Base-by-base conservation (phyloP, 1,140 invertebrate genomes). In the Scaptomyza hsui region DNA sequence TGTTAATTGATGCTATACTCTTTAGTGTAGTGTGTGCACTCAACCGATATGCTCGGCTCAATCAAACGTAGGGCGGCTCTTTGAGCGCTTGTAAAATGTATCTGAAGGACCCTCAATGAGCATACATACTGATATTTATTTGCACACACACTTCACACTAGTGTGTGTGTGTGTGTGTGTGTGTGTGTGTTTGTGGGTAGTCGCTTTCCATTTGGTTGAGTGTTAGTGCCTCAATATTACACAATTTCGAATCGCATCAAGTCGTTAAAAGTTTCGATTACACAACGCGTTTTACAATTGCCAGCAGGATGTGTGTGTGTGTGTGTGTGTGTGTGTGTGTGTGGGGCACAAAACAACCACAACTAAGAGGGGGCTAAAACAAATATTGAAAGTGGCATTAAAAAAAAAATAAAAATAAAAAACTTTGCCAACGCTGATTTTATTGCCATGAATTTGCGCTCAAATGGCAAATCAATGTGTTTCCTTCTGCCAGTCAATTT, bases 361-460 rank as follows among this genome's bases (percentile, higher is more conserved):
- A 68, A 60, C 62, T 64, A 70, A 65, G 62, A 44, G 67, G 16
- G 16, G 16, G 15, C 73, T 47, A 85, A 85, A 86, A 86, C 81
- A 86, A 86, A 86, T 86, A 86, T 86, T 86, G 81, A 85, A 86
- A 85, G 81, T 85, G 81, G 81, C 82, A 86, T 88, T 86, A 86
- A 74, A 88, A 78, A 75, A 69, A 73, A 62, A 15, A 45, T 19
- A 39, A 19, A 49, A 41, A 24, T 42, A 45, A 49, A 37, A 52
- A 71, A 71, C 53, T 81, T 81, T 86, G n/a, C 68, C 45, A 69
- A 42, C 77, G 82, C 47, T 81, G 81, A 86, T 86, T 86, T 86
- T 86, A 86, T 86, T 86, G 81, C 81, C 68, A 77, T 86, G 81
- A 85, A 85, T 85, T 85, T 85, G 64, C 77, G 81, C 81, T 85